These are phyloP conservation scores for Stenolophus ochropezus DNA, from an alignment of 2,888 invertebrate genomes.

Conservation along the genomic window DNA sequence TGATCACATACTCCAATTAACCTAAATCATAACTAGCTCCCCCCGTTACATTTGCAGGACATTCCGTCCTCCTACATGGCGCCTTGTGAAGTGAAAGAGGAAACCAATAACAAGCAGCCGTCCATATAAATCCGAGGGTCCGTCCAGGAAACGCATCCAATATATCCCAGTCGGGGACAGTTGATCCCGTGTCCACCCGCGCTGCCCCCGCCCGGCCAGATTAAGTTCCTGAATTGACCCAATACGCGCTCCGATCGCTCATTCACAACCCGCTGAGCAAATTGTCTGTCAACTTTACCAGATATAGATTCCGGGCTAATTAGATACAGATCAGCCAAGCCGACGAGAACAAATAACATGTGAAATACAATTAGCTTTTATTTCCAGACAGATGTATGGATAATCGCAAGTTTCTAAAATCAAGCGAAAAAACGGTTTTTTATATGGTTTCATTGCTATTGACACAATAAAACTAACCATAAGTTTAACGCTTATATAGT, in stretches of 20 bases:
- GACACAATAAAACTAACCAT: too few relatives aligned
- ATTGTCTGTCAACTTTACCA: slow-evolving; percentile 68
- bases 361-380: too few relatives aligned
- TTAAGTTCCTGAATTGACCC: slow-evolving; percentile 69
- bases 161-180: slow-evolving; percentile 69
- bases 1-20: too few relatives aligned
- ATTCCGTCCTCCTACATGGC: too few relatives aligned
- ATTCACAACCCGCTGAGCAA: slow-evolving; percentile 72
- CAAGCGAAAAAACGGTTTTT: too few relatives aligned
- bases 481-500: too few relatives aligned
- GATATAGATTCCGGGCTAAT: slow-evolving; percentile 15
- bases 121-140: slow-evolving; percentile 63
- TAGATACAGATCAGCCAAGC: slow-evolving; percentile 16
- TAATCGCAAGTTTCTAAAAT: too few relatives aligned
- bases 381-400: too few relatives aligned
- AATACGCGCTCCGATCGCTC: slow-evolving; percentile 70
- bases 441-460: too few relatives aligned
- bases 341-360: too few relatives aligned
- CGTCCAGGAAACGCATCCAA: slow-evolving; percentile 70
- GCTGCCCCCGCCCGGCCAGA: slow-evolving; percentile 22
- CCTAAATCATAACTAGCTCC: too few relatives aligned
- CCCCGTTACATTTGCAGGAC: too few relatives aligned
- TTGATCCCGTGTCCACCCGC: slow-evolving; percentile 54
- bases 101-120: slow-evolving; percentile 60
- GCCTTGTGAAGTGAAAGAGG: slow-evolving; percentile 52